A percentile compares a stretch with the other conserved stretches of the same genome.
These are phyloP conservation scores for Tridacna gigas DNA, from an alignment of 2,888 invertebrate genomes.

Conservation along the genomic window DNA sequence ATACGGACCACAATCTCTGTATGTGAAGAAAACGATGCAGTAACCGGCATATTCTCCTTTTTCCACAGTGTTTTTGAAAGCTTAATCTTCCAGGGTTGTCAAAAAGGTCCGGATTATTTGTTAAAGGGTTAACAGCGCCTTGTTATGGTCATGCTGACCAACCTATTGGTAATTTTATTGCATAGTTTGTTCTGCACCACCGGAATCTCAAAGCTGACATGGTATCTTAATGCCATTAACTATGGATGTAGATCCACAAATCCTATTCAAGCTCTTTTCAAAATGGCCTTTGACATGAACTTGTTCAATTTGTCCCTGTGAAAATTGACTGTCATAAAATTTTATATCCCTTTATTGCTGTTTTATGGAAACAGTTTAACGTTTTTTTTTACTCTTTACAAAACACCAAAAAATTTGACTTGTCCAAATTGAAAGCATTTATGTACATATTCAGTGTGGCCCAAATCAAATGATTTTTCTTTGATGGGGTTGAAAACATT, in stretches of 20 bases:
- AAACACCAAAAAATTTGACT: not conserved
- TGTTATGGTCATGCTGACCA: not conserved
- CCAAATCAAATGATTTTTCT: not conserved
- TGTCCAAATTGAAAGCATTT: not conserved
- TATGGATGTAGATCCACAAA: too few relatives aligned
- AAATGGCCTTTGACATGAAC: conserved; percentile 23
- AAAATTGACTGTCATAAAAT: conserved; percentile 12
- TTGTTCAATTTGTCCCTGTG: conserved; percentile 22
- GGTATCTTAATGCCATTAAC: too few relatives aligned
- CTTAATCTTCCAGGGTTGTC: too few relatives aligned
- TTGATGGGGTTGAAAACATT: not conserved
- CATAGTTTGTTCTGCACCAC: not conserved
- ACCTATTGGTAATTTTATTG: conserved; percentile 11
- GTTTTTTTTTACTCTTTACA: not conserved
- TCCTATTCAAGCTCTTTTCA: not conserved
- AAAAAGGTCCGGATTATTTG: too few relatives aligned
- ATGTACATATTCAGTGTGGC: too few relatives aligned
- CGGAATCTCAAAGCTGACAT: too few relatives aligned
- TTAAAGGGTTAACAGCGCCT: too few relatives aligned
- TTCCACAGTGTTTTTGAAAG: too few relatives aligned
- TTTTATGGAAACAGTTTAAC: conserved; percentile 7
- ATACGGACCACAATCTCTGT: too few relatives aligned
- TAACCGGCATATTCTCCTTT: too few relatives aligned
- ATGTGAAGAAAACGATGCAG: too few relatives aligned
- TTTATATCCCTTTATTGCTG: conserved; percentile 21